Conservation (phyloP, 1,140 invertebrate species). For the Fragariocoptes setiger region DNA sequence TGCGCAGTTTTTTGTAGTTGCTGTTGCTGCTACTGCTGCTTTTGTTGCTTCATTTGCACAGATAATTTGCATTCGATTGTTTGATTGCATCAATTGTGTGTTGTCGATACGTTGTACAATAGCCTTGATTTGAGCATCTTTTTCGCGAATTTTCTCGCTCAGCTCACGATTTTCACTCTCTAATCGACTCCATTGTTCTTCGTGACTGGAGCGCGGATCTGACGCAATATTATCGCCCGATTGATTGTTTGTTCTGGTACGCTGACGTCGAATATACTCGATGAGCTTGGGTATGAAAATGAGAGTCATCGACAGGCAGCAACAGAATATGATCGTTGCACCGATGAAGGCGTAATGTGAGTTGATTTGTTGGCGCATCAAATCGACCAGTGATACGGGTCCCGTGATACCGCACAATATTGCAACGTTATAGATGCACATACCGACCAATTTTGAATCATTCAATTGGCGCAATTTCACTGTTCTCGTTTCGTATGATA, state of each 20-base stretch:
- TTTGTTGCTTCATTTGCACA: too few relatives aligned
- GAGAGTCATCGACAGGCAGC: constrained; percentile 80
- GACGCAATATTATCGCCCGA: background rate
- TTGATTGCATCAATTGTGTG: too few relatives aligned
- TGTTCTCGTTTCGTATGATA: constrained; percentile 86
- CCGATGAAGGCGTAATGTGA: constrained; percentile 85
- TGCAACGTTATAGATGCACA: constrained; percentile 98
- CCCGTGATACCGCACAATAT: constrained; percentile 80
- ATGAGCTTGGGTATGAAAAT: constrained; percentile 76
- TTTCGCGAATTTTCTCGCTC: background rate
- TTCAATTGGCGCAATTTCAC: constrained; percentile 40
- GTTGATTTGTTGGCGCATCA: constrained; percentile 82
- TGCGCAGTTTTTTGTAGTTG: too few relatives aligned
- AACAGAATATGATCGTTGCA: constrained; percentile 75
- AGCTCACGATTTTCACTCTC: background rate
- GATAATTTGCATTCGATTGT: too few relatives aligned
- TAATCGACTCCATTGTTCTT: background rate
- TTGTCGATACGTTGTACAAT: constrained; percentile 14
- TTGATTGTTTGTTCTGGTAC: background rate
- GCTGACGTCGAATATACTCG: constrained; percentile 4
- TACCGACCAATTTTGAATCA: constrained; percentile 85
- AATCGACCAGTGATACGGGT: constrained; percentile 51
- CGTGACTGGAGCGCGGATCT: background rate
- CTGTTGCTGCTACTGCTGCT: too few relatives aligned
- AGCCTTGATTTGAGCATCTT: constrained; percentile 6